Evolutionary conservation across 2,888 invertebrate genomes (phyloP).

Genomic region (Andrena bicolor): DNA sequence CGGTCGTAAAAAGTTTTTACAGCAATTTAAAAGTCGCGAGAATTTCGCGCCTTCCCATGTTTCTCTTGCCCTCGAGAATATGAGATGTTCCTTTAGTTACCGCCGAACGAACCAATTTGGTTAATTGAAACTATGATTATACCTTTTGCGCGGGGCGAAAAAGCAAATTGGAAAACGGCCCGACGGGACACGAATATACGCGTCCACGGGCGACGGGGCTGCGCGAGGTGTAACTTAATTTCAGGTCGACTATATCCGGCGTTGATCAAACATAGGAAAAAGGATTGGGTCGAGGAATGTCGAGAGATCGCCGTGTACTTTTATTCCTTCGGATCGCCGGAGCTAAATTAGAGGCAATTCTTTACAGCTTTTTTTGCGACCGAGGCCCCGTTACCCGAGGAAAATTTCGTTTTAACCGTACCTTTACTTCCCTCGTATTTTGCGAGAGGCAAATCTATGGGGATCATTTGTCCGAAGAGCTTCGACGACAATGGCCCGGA

Average conservation of each 20-base stretch:
- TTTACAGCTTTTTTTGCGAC: constrained; percentile 26
- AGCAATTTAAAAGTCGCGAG: background rate
- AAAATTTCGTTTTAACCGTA: constrained; percentile 40
- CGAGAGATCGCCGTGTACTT: constrained; percentile 16
- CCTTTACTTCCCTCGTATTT: constrained; percentile 14
- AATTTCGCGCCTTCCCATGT: background rate
- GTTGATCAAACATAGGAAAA: constrained; percentile 50
- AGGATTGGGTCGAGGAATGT: constrained; percentile 23
- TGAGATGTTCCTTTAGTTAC: constrained; percentile 6
- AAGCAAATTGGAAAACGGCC: constrained; percentile 36
- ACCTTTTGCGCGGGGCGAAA: background rate
- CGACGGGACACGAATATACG: constrained; percentile 25
- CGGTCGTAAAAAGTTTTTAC: background rate
- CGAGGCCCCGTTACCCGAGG: background rate
- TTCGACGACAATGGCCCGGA: constrained; percentile 10
- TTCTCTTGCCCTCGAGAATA: background rate
- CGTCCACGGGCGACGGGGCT: background rate
- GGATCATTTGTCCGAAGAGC: constrained; percentile 30
- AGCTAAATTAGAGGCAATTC: constrained; percentile 41
- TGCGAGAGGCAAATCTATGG: constrained; percentile 14
- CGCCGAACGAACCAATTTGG: constrained; percentile 35
- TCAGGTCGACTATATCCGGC: constrained; percentile 18
- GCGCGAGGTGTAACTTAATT: constrained; percentile 33
- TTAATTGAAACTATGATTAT: constrained; percentile 49
- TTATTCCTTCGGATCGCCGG: constrained; percentile 32